phyloP scores from a whole-genome alignment of 2,888 invertebrate species.

The Mylabris sibirica region DNA sequence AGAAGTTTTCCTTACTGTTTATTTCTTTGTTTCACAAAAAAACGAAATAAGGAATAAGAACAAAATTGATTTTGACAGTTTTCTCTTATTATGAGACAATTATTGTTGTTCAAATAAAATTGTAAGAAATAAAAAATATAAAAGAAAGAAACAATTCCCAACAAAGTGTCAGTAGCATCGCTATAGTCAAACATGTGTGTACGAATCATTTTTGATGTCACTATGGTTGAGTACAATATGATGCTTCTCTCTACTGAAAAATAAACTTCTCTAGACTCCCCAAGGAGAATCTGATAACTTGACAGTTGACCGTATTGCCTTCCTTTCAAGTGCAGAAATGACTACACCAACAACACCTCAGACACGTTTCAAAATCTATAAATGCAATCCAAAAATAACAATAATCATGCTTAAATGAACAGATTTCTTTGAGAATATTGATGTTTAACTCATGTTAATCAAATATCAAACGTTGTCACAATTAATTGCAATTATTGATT shows the following conservation, averaged over 20 bases:
- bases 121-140: background rate
- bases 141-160: background rate
- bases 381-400: background rate
- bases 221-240: slow-evolving; percentile 8
- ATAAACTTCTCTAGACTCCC: slow-evolving; percentile 21
- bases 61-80: background rate
- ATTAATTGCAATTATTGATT: background rate
- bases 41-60: background rate
- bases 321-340: slow-evolving; percentile 22
- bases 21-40: background rate
- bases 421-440: background rate
- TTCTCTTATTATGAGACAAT: background rate
- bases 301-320: slow-evolving; percentile 29
- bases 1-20: slow-evolving; percentile 20
- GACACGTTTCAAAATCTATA: background rate
- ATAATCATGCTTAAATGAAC: no score
- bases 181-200: background rate
- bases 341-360: slow-evolving; percentile 20
- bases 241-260: slow-evolving; percentile 12
- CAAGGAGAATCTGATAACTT: slow-evolving; percentile 16
- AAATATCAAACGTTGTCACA: background rate
- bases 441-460: background rate
- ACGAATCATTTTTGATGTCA: background rate
- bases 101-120: background rate
- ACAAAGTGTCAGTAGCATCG: background rate